Evolutionary conservation across 2,797 vertebrate genomes (phyloP).

Genomic region (Basileuterus tristriatus): DNA sequence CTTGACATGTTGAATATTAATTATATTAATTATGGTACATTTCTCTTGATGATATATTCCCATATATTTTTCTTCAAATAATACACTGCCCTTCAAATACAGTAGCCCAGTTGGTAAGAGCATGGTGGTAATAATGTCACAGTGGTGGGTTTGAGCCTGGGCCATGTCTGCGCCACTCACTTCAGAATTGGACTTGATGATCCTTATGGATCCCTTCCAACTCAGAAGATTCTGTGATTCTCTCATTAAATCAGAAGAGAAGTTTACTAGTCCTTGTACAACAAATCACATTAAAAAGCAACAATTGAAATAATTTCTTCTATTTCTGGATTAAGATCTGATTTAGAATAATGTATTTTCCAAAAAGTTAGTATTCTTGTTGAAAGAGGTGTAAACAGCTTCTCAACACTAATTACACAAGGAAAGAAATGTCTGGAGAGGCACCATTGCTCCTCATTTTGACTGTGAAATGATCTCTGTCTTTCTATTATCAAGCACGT

Average conservation of each 20-base stretch:
- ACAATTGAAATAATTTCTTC: not conserved
- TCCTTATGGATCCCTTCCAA: not conserved
- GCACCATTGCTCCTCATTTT: not conserved
- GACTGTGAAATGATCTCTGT: not conserved
- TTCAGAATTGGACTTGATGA: not conserved
- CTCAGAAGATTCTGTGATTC: not conserved
- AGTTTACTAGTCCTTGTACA: not conserved
- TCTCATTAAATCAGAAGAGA: not conserved
- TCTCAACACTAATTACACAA: not conserved
- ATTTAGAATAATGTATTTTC: not conserved
- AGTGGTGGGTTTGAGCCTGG: not conserved
- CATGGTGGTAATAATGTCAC: too few relatives aligned
- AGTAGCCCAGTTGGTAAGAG: not conserved
- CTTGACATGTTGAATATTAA: not conserved
- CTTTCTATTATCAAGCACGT: not conserved
- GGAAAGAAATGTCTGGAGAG: not conserved
- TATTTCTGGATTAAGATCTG: not conserved
- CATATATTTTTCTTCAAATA: not conserved
- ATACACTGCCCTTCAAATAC: not conserved
- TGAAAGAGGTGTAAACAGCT: not conserved
- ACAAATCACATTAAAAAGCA: not conserved
- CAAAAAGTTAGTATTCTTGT: not conserved
- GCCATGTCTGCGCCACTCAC: rapidly evolving
- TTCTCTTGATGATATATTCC: not conserved
- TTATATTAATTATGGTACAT: not conserved